phyloP scores from a whole-genome alignment of 2,888 invertebrate genomes.

The Pseudococcus viburni region DNA sequence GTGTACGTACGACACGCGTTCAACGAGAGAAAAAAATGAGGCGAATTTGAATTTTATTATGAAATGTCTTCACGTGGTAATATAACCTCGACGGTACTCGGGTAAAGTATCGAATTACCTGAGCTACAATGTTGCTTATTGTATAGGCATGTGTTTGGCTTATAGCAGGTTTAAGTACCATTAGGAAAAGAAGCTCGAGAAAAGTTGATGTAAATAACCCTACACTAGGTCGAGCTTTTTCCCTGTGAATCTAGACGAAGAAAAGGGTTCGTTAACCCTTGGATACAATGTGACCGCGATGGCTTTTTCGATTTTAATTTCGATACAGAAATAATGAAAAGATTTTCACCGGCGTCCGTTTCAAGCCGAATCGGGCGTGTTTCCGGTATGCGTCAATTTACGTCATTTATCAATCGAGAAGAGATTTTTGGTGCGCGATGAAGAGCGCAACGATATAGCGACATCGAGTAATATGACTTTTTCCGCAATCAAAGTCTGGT shows the following conservation, averaged over 20 bases:
- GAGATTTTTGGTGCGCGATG: slow-evolving; percentile 21
- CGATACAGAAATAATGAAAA: slow-evolving; percentile 27
- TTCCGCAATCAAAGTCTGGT: slow-evolving; percentile 25
- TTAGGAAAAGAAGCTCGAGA: slow-evolving; percentile 59
- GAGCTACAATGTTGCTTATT: background rate
- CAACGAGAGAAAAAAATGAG: background rate
- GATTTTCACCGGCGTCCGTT: slow-evolving; percentile 15
- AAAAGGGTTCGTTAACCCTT: slow-evolving; percentile 57
- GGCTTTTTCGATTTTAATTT: background rate
- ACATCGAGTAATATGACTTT: slow-evolving; percentile 15
- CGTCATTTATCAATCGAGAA: slow-evolving; percentile 38
- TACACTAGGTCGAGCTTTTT: slow-evolving; percentile 34
- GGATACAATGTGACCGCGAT: slow-evolving; percentile 9
- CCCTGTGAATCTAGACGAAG: background rate
- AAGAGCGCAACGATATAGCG: background rate
- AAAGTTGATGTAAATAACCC: slow-evolving; percentile 54
- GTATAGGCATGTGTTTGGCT: background rate
- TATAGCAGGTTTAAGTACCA: slow-evolving; percentile 5
- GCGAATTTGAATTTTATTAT: slow-evolving; percentile 15
- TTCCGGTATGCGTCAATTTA: slow-evolving; percentile 49
- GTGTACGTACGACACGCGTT: background rate
- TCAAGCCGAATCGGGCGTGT: slow-evolving; percentile 45
- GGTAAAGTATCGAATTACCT: background rate
- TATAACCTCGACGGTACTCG: background rate
- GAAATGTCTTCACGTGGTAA: background rate